These are phyloP conservation scores for Gymnocypris eckloni DNA, from an alignment of 2,797 vertebrate genomes.

Conservation along the genomic window DNA sequence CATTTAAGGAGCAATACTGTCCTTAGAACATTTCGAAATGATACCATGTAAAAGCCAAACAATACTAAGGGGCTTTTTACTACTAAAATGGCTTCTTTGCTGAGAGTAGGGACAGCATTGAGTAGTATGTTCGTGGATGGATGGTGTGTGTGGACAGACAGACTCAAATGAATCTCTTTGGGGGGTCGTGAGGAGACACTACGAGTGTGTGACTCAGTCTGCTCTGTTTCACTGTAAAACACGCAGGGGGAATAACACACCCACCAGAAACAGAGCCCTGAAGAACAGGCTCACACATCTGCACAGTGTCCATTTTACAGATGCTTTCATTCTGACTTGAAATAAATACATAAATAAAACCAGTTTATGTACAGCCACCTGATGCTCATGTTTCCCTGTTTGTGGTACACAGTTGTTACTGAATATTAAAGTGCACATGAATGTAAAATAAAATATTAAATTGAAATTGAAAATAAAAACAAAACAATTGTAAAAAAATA, in stretches of 20 bases:
- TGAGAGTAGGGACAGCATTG: not conserved
- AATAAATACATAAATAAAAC: not conserved
- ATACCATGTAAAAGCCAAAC: not conserved
- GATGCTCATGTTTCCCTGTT: not conserved
- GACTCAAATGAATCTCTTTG: not conserved
- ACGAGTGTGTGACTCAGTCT: not conserved
- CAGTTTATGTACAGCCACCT: not conserved
- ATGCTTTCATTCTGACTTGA: not conserved
- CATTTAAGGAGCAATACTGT: not conserved
- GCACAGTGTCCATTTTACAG: not conserved
- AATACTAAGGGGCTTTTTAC: not conserved
- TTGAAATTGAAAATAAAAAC: too few species aligned
- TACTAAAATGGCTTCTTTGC: not conserved
- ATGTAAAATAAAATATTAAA: not conserved
- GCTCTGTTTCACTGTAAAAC: not conserved
- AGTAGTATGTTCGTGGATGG: not conserved
- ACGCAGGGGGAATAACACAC: not conserved
- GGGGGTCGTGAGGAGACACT: not conserved
- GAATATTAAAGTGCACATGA: not conserved
- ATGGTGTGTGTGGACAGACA: slow-evolving; percentile 7
- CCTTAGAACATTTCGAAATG: not conserved
- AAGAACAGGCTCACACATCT: slow-evolving; percentile 3
- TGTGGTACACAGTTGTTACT: not conserved
- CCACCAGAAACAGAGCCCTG: not conserved
- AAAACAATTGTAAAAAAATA: too few species aligned